Percentiles rank a stretch among this genome's conserved stretches.
Conservation (phyloP, 2,113 vertebrate genomes). For the Nesoenas mayeri region DNA sequence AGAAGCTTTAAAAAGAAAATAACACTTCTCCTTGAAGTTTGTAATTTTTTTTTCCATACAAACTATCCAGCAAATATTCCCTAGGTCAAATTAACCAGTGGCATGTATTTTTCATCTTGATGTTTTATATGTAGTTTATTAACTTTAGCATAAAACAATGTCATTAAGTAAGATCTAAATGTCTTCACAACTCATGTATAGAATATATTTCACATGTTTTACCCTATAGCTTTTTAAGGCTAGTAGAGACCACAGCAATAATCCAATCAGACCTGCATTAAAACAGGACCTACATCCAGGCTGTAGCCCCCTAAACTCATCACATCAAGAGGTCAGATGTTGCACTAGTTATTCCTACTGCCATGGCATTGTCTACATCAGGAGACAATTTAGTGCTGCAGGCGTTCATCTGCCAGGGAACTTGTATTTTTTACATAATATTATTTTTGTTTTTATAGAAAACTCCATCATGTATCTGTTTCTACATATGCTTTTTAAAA, state of each 20-base stretch:
- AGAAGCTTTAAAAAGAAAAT: constrained; percentile 2
- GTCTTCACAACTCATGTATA: neutral
- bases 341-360: neutral
- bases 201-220: neutral
- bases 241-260: neutral
- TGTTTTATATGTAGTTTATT: neutral
- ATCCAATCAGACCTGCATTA: neutral
- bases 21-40: neutral
- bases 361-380: neutral
- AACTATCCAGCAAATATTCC: neutral
- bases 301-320: neutral
- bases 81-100: neutral
- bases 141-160: neutral
- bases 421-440: neutral
- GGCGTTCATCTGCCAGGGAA: neutral
- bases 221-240: neutral
- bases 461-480: neutral
- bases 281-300: neutral
- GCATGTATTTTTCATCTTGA: neutral
- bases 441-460: neutral
- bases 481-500: neutral
- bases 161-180: neutral
- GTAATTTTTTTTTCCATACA: neutral
- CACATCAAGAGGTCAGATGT: neutral
- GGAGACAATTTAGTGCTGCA: neutral